Percentiles rank a stretch among this genome's conserved stretches.
Evolutionary conservation across 2,888 invertebrate genomes (phyloP).

Genomic region (Mesochorus sp.): DNA sequence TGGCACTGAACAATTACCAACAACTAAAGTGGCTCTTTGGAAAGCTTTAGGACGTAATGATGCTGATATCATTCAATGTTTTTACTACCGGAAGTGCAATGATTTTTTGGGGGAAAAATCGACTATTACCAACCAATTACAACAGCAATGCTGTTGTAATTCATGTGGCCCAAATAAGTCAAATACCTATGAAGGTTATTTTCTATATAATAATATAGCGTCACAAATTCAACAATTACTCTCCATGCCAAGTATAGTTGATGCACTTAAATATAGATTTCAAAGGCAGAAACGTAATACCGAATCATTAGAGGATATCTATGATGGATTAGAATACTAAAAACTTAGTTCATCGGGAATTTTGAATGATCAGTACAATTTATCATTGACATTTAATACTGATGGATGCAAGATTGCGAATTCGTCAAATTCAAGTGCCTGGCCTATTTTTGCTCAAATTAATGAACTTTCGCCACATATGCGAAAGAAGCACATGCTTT

Average conservation of each 20-base stretch:
- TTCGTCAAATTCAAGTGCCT: constrained; percentile 14
- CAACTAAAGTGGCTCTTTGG: background rate
- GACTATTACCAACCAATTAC: background rate
- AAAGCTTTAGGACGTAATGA: background rate
- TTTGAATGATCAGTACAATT: constrained; percentile 27
- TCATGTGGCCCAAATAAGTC: background rate
- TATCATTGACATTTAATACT: constrained; percentile 21
- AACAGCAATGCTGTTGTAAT: background rate
- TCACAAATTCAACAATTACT: constrained; percentile 7
- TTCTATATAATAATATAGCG: background rate
- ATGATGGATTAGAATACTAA: constrained; percentile 25
- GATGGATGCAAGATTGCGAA: constrained; percentile 7
- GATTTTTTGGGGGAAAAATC: background rate
- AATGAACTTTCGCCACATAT: constrained; percentile 51
- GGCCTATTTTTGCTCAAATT: constrained; percentile 35
- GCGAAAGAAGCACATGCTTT: constrained; percentile 38
- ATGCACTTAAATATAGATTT: constrained; percentile 29
- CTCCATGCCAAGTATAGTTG: background rate
- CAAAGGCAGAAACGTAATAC: constrained; percentile 19
- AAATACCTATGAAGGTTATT: background rate
- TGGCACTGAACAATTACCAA: background rate
- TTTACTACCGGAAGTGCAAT: background rate
- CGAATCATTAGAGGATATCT: constrained; percentile 38
- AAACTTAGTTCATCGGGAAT: constrained; percentile 4
- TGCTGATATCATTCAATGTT: background rate